Evolutionary conservation across 1,140 invertebrate species (phyloP).

Genomic region (Hypothenemus hampei): DNA sequence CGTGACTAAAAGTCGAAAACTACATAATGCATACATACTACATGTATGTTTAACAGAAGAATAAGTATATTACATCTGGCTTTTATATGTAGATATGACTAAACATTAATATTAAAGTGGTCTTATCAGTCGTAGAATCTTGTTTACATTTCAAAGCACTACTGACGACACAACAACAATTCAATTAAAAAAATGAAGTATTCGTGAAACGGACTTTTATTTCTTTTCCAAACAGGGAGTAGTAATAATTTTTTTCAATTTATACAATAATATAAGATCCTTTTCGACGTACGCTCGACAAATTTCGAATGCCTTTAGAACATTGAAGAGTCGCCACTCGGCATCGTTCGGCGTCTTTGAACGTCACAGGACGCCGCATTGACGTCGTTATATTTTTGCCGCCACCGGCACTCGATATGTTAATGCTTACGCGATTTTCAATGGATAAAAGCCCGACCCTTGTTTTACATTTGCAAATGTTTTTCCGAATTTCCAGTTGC

Average conservation of each 20-base stretch:
- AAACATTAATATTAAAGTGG: too few relatives aligned
- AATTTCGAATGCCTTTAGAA: constrained; percentile 31
- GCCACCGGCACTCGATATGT: constrained; percentile 29
- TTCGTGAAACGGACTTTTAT: not conserved
- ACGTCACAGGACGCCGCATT: constrained; percentile 21
- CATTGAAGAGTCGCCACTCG: constrained; percentile 30
- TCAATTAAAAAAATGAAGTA: too few relatives aligned
- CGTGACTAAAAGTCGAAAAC: too few relatives aligned
- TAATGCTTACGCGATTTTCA: constrained; percentile 28
- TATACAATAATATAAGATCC: constrained; percentile 30
- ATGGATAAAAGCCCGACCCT: constrained; percentile 18
- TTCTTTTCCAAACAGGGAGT: constrained; percentile 12
- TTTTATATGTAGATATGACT: too few relatives aligned
- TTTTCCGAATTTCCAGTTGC: too few relatives aligned
- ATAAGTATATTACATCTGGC: too few relatives aligned
- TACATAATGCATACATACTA: too few relatives aligned
- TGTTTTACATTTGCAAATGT: too few relatives aligned
- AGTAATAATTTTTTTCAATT: constrained; percentile 34
- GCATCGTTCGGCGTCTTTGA: constrained; percentile 29
- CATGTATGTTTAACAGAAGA: too few relatives aligned
- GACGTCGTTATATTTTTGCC: constrained; percentile 31
- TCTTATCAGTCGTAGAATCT: too few relatives aligned
- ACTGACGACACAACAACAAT: too few relatives aligned
- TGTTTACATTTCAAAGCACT: too few relatives aligned
- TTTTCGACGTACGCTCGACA: constrained; percentile 32